These are phyloP conservation scores for Drosophila murphyi DNA, from an alignment of 1,140 invertebrate genomes.

Conservation along the genomic window DNA sequence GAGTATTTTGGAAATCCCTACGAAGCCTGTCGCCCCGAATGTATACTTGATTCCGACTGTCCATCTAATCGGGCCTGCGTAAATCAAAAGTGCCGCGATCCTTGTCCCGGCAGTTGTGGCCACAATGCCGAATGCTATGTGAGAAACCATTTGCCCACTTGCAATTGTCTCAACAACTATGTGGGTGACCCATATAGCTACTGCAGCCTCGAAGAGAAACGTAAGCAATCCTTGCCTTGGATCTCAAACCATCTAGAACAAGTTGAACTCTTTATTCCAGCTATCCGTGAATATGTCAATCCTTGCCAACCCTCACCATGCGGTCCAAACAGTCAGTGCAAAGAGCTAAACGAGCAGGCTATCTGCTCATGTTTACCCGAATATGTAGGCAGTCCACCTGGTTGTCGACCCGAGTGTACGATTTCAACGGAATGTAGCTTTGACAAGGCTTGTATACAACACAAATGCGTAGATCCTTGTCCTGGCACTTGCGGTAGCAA, in stretches of 20 bases:
- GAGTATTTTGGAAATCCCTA: slow-evolving; percentile 87
- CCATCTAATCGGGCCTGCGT: slow-evolving; percentile 85
- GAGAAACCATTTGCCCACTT: slow-evolving; percentile 90
- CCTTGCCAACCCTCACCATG: slow-evolving; percentile 89
- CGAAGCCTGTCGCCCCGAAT: slow-evolving; percentile 87
- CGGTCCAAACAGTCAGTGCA: slow-evolving; percentile 90
- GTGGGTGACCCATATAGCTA: slow-evolving; percentile 89
- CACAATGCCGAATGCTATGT: slow-evolving; percentile 90
- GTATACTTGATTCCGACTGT: slow-evolving; percentile 86
- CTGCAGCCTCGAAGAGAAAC: slow-evolving; percentile 83
- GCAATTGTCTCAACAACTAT: slow-evolving; percentile 88
- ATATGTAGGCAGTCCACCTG: slow-evolving; percentile 91
- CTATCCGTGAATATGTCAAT: slow-evolving; percentile 81
- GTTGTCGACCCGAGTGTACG: slow-evolving; percentile 89
- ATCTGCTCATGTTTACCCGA: slow-evolving; percentile 89
- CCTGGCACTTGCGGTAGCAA: slow-evolving; percentile 87
- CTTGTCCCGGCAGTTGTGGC: slow-evolving; percentile 86
- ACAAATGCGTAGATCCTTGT: slow-evolving; percentile 91
- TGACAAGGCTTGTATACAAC: slow-evolving; percentile 88
- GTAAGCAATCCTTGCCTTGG: slow-evolving; percentile 51
- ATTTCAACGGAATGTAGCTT: slow-evolving; percentile 88
- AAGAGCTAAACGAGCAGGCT: slow-evolving; percentile 87
- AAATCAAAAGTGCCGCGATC: slow-evolving; percentile 87
- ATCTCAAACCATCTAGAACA: neutral
- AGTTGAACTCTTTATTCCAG: slow-evolving; percentile 49